phyloP scores from a whole-genome alignment of 2,888 invertebrate genomes.

The Cantharis flavilabris region DNA sequence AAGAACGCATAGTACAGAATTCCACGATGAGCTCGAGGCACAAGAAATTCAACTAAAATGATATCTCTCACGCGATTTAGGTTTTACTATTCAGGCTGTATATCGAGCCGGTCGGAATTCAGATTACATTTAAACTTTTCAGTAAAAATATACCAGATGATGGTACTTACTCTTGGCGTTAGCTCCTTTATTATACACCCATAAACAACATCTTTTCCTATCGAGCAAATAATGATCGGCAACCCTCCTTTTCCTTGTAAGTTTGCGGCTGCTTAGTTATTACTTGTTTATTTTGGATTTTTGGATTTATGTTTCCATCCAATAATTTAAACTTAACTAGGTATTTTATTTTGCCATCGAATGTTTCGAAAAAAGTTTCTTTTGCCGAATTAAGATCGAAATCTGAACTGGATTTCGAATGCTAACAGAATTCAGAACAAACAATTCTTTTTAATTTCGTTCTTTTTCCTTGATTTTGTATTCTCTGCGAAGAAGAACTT shows the following conservation, averaged over 20 bases:
- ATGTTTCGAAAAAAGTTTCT: neutral
- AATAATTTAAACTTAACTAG: neutral
- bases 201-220: slow-evolving; percentile 6
- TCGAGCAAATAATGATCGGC: neutral
- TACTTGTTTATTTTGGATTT: neutral
- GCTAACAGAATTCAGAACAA: neutral
- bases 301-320: neutral
- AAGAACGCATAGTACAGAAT: neutral
- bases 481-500: neutral
- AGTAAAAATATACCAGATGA: neutral
- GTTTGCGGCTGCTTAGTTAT: neutral
- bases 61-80: neutral
- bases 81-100: neutral
- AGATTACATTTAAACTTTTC: slow-evolving; percentile 8
- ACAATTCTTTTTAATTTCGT: neutral
- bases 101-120: neutral
- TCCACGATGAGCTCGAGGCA: neutral
- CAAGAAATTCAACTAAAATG: slow-evolving; percentile 1
- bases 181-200: neutral
- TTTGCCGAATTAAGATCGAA: neutral
- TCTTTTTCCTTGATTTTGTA: neutral
- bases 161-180: neutral
- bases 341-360: neutral
- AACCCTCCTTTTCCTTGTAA: neutral
- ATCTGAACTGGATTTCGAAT: neutral